A percentile compares a stretch with the other conserved stretches of the same genome.
Conservation (phyloP, 2,888 invertebrate genomes). For the Polietes domitor region DNA sequence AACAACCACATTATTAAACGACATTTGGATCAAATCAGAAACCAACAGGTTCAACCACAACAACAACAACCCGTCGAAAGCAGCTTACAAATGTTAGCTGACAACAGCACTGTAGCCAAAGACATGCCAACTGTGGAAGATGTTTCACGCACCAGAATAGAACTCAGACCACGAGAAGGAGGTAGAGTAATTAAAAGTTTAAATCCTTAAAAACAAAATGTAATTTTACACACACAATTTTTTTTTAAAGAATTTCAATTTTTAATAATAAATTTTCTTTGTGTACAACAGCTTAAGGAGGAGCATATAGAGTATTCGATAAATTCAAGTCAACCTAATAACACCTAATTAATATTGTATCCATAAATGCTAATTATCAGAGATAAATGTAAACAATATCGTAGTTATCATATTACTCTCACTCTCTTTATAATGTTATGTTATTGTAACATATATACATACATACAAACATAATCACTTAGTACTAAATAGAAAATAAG, state of each 20-base stretch:
- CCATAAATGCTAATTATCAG: background rate
- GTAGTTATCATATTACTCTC: background rate
- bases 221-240: too few species aligned
- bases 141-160: slow-evolving; percentile 35
- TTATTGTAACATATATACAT: background rate
- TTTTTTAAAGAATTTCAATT: background rate
- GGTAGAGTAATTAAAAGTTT: slow-evolving; percentile 38
- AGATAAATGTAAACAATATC: background rate
- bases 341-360: background rate
- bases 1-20: slow-evolving; percentile 20
- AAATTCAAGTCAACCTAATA: background rate
- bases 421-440: slow-evolving; percentile 9
- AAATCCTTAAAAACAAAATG: slow-evolving; percentile 2
- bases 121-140: background rate
- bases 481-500: background rate
- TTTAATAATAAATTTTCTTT: too few species aligned
- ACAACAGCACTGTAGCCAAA: background rate
- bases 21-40: slow-evolving; percentile 3
- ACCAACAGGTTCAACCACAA: background rate
- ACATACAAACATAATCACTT: background rate
- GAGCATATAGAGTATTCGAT: background rate
- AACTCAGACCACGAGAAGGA: slow-evolving; percentile 45
- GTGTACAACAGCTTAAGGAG: slow-evolving; percentile 1
- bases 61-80: background rate
- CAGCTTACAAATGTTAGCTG: background rate